phyloP scores from a whole-genome alignment of 2,113 vertebrate genomes.

The Myodes glareolus region DNA sequence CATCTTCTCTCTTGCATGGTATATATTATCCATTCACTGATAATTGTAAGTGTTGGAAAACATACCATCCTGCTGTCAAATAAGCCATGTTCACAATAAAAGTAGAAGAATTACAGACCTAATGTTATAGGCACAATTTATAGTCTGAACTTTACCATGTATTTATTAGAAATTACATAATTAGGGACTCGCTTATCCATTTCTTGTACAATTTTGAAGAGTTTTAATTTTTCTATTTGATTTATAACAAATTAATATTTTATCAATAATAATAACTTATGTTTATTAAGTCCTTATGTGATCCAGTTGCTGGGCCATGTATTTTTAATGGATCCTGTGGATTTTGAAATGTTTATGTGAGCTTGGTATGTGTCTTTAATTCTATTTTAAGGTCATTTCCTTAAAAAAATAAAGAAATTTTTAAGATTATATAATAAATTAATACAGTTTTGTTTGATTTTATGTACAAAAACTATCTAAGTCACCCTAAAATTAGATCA shows the following conservation, averaged over 20 bases:
- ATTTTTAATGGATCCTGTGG: slow-evolving; percentile 27
- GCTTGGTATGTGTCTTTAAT: slow-evolving; percentile 38
- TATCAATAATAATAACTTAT: neutral
- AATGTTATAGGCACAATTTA: slow-evolving; percentile 10
- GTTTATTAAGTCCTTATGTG: neutral
- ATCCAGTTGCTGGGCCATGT: neutral
- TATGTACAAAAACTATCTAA: neutral
- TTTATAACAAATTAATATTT: slow-evolving; percentile 19
- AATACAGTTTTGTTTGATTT: slow-evolving; percentile 23
- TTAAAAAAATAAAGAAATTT: slow-evolving; percentile 28
- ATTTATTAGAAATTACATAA: neutral
- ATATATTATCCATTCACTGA: slow-evolving; percentile 8
- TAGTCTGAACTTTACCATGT: neutral
- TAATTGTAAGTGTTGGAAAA: neutral
- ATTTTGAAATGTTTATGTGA: slow-evolving; percentile 42
- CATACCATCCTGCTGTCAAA: neutral
- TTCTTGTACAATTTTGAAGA: slow-evolving; percentile 49
- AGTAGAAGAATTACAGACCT: neutral
- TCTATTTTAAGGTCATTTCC: slow-evolving; percentile 46
- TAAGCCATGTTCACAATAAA: neutral
- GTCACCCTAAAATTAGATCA: slow-evolving; percentile 29
- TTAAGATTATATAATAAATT: slow-evolving; percentile 42
- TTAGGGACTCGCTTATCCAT: neutral
- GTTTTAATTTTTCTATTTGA: slow-evolving; percentile 16
- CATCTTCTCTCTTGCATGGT: neutral